Conservation (phyloP, 2,888 invertebrate genomes). For the Dasysyrphus albostriatus region DNA sequence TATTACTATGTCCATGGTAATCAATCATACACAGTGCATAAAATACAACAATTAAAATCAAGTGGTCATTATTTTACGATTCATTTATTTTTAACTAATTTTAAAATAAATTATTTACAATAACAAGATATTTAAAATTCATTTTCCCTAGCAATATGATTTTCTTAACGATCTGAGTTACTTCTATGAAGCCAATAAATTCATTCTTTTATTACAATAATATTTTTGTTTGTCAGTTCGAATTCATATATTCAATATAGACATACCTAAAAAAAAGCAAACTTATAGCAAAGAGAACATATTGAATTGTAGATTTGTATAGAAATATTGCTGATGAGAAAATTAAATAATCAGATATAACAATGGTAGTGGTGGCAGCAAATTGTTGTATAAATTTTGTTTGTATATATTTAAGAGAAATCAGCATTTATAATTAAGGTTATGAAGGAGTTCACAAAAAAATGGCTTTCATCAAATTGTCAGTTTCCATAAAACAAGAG, state of each 20-base stretch:
- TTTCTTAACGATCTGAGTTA: neutral
- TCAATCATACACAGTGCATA: neutral
- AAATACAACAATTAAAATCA: neutral
- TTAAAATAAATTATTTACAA: constrained; percentile 10
- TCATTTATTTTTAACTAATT: neutral
- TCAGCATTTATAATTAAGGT: too few relatives aligned
- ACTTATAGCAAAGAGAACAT: too few relatives aligned
- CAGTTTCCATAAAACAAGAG: too few relatives aligned
- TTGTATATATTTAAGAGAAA: too few relatives aligned
- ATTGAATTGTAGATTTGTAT: too few relatives aligned
- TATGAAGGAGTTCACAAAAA: too few relatives aligned
- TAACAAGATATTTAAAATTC: neutral
- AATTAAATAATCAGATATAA: too few relatives aligned
- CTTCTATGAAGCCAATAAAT: neutral
- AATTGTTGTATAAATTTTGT: too few relatives aligned
- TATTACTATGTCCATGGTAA: neutral
- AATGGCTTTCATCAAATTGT: too few relatives aligned
- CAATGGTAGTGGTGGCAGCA: too few relatives aligned
- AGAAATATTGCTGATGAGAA: too few relatives aligned
- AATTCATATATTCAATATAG: neutral
- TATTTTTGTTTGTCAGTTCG: neutral
- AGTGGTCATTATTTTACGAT: neutral
- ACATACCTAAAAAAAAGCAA: neutral
- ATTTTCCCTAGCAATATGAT: neutral
- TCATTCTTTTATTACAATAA: neutral